Evolutionary conservation across 30 jellyfish, hydroid and myxozoan species (phyloP).

Genomic region (Rhopilema esculentum): DNA sequence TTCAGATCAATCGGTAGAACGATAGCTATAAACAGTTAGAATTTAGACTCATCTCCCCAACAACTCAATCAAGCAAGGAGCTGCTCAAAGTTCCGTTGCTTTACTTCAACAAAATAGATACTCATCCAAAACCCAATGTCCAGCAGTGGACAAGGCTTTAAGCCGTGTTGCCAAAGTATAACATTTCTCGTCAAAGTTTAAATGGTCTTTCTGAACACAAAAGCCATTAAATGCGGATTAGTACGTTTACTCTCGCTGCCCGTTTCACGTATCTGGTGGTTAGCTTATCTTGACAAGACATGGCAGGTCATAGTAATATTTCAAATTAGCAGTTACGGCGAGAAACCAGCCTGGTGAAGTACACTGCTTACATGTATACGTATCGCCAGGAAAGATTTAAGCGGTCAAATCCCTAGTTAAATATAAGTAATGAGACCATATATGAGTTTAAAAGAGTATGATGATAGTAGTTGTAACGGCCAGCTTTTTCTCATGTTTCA

Average conservation of each 20-base stretch:
- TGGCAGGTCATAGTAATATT: background rate
- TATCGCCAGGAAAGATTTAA: too few relatives aligned
- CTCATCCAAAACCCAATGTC: too few relatives aligned
- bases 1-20: too few relatives aligned
- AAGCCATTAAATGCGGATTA: background rate
- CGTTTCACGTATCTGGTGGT: background rate
- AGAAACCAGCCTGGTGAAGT: background rate
- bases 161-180: background rate
- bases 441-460: too few relatives aligned
- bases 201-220: background rate
- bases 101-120: background rate
- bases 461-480: too few relatives aligned
- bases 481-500: too few relatives aligned
- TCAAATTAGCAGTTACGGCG: background rate
- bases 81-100: too few relatives aligned
- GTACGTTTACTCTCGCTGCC: background rate
- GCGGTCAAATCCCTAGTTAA: too few relatives aligned
- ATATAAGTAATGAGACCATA: too few relatives aligned
- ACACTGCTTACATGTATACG: background rate
- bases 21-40: too few relatives aligned
- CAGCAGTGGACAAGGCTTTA: background rate
- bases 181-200: background rate
- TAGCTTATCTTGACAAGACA: background rate
- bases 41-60: too few relatives aligned
- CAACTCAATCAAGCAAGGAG: too few relatives aligned